Evolutionary conservation across 1,140 invertebrate species (phyloP).

Genomic region (Penaeus chinensis): DNA sequence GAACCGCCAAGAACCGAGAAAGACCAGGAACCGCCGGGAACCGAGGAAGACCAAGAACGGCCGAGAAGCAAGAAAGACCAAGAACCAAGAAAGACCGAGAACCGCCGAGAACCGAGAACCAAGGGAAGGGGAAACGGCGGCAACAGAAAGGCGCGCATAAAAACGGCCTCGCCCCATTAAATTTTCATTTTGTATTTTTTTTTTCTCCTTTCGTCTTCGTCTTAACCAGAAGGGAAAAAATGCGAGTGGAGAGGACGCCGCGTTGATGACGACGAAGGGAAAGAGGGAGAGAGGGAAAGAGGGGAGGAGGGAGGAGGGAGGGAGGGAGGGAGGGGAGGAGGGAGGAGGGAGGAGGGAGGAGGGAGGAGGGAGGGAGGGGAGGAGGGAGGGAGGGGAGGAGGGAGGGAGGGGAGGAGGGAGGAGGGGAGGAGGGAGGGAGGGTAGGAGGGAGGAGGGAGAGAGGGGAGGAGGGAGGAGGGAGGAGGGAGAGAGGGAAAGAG

Average conservation of each 20-base stretch:
- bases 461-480: neutral
- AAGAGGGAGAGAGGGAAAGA: neutral
- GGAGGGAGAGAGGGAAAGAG: neutral
- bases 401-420: neutral
- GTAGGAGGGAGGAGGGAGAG: too few species aligned
- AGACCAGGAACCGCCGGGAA: conserved; percentile 10
- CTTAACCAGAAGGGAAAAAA: conserved; percentile 30
- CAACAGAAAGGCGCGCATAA: conserved; percentile 28
- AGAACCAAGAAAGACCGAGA: conserved; percentile 18
- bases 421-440: neutral
- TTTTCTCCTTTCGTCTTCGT: conserved; percentile 52
- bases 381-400: neutral
- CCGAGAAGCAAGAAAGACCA: neutral
- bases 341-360: neutral
- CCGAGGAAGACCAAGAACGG: neutral
- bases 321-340: neutral
- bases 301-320: neutral
- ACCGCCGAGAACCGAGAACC: neutral
- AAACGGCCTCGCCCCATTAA: conserved; percentile 54
- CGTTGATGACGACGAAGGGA: neutral
- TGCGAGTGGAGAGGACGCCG: neutral
- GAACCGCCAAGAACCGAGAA: neutral
- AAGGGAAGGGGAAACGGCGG: conserved; percentile 14
- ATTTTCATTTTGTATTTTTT: conserved; percentile 55
- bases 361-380: neutral